Conservation (phyloP, 2,113 vertebrate species). For the Pyrgilauda ruficollis region DNA sequence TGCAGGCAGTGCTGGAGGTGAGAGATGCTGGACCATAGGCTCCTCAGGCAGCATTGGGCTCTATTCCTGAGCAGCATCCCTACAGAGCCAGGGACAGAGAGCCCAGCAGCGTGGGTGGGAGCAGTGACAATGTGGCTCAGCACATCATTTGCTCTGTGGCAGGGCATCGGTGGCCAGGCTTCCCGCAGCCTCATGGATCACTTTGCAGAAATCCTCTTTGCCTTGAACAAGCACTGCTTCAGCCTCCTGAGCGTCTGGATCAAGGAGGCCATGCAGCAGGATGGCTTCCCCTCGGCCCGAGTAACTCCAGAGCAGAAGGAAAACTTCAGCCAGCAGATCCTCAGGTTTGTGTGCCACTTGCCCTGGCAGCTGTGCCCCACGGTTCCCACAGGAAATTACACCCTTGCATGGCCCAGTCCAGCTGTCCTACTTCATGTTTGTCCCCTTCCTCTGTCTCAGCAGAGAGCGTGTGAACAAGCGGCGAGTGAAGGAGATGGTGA, state of each 20-base stretch:
- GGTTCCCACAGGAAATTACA: neutral
- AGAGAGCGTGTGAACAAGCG: constrained; percentile 98
- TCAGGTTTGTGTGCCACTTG: constrained; percentile 77
- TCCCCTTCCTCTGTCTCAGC: constrained; percentile 21
- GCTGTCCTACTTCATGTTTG: neutral
- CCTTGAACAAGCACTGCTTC: constrained; percentile 96
- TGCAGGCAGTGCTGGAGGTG: constrained; percentile 93
- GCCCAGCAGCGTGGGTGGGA: neutral
- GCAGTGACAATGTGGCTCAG: neutral
- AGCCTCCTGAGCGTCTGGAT: constrained; percentile 90
- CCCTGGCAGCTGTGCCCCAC: neutral
- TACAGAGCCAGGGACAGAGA: accelerated
- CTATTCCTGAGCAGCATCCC: neutral
- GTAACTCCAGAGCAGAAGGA: constrained; percentile 91
- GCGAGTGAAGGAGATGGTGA: constrained; percentile 96
- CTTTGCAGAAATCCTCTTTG: constrained; percentile 94
- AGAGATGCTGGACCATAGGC: accelerated
- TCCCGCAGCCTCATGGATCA: constrained; percentile 97
- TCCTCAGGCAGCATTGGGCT: neutral
- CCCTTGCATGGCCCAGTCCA: neutral
- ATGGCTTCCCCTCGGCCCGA: constrained; percentile 89
- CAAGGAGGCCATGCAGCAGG: constrained; percentile 91
- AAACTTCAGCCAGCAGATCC: constrained; percentile 95
- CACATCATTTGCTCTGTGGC: neutral
- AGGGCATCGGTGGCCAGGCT: constrained; percentile 94